Evolutionary conservation across 2,113 vertebrate species (phyloP), one percentile per base, ranked within the genome.

Genomic region (Siphamia tubifer): DNA sequence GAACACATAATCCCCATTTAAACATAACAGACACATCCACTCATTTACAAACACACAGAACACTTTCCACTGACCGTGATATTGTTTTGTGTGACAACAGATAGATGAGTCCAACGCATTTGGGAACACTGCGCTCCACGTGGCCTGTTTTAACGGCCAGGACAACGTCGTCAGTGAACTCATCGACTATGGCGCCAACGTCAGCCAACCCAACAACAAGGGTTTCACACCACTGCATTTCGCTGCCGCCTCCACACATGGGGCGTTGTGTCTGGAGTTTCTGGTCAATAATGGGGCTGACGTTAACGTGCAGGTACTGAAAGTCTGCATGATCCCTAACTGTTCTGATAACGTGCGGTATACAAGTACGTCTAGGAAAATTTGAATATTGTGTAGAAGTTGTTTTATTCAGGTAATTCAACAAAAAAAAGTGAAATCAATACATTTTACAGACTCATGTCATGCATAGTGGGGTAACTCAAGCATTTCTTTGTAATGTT

Each of bases 211-310:
- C 51, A 99, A 99, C 88, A 95, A 95, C 84, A 95, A 91, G 5
- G 97, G 97, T 73, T 99, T 99, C 90, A 98, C 96, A 5, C 96
- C 97, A 8, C 83, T 99, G 87, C 97, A 99, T 88, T 98, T 99
- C 15, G 96, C 97, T 23, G 97, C 97, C 2, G 96, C 96, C 24
- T 99, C 97, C 69, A 96, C 94, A 0, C 96, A 98, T 0, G 97
- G 97, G 49, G 96, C 96, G 3, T 88, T 96, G 72, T 99, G 97
- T 83, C 92, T 99, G 57, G 96, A 98, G 76, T 91, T 97, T 24
- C 88, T 99, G 10, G 96, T 99, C 62, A 98, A 96, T 89, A 99
- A 96, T 0, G 96, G 97, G 34, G 96, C 96, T 0, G 96, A 99
- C 6, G 96, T 99, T 64, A 99, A 99, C 51, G 88, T 98, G 15